Evolutionary conservation across 2,113 vertebrate species (phyloP).

Genomic region (Stigmatopora nigra): DNA sequence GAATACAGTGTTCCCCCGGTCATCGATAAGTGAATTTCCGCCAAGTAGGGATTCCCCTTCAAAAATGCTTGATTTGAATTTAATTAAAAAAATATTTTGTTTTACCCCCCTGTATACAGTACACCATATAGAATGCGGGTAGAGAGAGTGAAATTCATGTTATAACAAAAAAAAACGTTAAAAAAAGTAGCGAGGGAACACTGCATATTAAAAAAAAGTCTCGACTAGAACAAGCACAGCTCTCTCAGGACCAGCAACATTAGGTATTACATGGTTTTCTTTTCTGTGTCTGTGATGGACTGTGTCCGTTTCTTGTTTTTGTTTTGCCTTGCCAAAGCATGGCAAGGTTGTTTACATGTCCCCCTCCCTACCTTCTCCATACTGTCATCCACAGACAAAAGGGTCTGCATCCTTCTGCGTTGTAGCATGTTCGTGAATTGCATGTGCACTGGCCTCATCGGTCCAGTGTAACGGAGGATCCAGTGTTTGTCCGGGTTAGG

Average conservation of each 20-base stretch:
- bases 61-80: too few relatives aligned
- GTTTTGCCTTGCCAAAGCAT: conserved; percentile 20
- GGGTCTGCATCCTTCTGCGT: conserved; percentile 87
- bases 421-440: conserved; percentile 97
- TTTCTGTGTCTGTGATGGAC: not conserved
- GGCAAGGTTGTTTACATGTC: conserved; percentile 8
- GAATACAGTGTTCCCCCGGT: too few relatives aligned
- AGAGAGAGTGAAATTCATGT: too few relatives aligned
- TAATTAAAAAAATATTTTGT: too few relatives aligned
- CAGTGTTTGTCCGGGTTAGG: conserved; percentile 96
- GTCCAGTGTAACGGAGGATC: conserved; percentile 93
- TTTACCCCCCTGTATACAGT: too few relatives aligned
- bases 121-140: too few relatives aligned
- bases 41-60: too few relatives aligned
- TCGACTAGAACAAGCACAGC: conserved; percentile 52
- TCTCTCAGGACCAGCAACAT: conserved; percentile 51
- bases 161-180: too few relatives aligned
- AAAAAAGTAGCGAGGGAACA: too few relatives aligned
- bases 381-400: conserved; percentile 93
- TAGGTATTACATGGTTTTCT: conserved; percentile 9
- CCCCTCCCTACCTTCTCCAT: conserved; percentile 79
- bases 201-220: conserved; percentile 42
- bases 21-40: too few relatives aligned
- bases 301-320: not conserved
- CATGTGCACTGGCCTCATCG: conserved; percentile 99